Evolutionary conservation across 2,113 vertebrate genomes (phyloP).

Genomic region (Tragelaphus strepsiceros): DNA sequence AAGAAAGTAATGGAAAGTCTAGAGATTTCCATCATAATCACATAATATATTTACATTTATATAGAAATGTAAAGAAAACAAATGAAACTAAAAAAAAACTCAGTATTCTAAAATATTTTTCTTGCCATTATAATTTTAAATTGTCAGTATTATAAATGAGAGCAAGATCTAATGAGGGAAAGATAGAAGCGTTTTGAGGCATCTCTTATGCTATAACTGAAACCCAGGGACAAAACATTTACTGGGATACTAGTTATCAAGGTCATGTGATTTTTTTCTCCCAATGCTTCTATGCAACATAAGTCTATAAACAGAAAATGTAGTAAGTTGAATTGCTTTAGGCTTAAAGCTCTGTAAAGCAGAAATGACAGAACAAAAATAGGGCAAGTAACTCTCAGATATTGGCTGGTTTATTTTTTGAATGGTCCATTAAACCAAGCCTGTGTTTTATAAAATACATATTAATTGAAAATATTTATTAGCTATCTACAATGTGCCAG

Average conservation of each 20-base stretch:
- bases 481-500: not conserved
- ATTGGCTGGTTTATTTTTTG: not conserved
- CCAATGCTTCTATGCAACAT: not conserved
- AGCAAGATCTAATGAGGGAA: not conserved
- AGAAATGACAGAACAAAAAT: not conserved
- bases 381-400: not conserved
- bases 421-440: not conserved
- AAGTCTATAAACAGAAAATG: not conserved
- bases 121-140: not conserved
- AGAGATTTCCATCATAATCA: not conserved
- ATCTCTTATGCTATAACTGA: not conserved
- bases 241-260: not conserved
- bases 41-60: not conserved
- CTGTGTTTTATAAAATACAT: not conserved
- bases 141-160: not conserved
- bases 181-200: not conserved
- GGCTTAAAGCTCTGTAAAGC: not conserved
- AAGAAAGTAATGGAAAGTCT: not conserved
- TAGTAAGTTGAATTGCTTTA: not conserved
- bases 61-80: not conserved
- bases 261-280: not conserved
- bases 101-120: not conserved
- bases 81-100: not conserved
- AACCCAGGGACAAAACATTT: not conserved
- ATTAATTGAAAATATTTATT: not conserved